Evolutionary conservation across 2,888 invertebrate genomes (phyloP).

Genomic region (Smittia sp.): DNA sequence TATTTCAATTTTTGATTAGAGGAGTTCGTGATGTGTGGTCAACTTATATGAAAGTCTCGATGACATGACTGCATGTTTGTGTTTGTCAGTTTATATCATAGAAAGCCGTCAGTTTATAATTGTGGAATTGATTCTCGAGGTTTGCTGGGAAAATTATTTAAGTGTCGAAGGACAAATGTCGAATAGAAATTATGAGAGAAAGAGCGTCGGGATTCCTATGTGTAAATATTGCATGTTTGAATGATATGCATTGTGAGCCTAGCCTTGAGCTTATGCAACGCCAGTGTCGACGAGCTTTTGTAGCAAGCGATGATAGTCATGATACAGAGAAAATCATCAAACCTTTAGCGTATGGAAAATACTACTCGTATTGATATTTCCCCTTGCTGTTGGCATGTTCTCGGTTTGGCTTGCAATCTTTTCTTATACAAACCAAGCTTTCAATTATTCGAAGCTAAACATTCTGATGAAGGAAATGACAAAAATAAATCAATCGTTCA

Average conservation of each 20-base stretch:
- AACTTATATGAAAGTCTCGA: not conserved
- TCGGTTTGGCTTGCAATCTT: too few relatives aligned
- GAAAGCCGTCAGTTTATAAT: not conserved
- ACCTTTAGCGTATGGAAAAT: constrained; percentile 34
- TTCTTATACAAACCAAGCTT: too few relatives aligned
- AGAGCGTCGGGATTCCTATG: too few relatives aligned
- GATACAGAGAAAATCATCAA: not conserved
- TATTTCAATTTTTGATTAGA: too few relatives aligned
- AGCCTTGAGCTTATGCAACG: constrained; percentile 19
- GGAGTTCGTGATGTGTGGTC: too few relatives aligned
- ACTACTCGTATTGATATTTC: constrained; percentile 27
- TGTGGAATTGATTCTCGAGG: not conserved
- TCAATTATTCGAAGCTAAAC: too few relatives aligned
- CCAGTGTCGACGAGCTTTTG: not conserved
- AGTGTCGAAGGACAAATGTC: not conserved
- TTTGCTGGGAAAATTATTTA: not conserved
- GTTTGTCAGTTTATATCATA: not conserved
- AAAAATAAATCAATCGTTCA: too few relatives aligned
- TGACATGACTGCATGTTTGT: constrained; percentile 21
- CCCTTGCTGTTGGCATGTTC: constrained; percentile 24
- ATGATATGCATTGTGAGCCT: too few relatives aligned
- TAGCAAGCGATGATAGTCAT: not conserved
- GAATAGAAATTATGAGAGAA: not conserved
- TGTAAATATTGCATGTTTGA: too few relatives aligned
- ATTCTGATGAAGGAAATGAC: too few relatives aligned